A percentile compares a stretch with the other conserved stretches of the same genome.
phyloP scores from a whole-genome alignment of 2,888 invertebrate species.

The Oscheius sp. region DNA sequence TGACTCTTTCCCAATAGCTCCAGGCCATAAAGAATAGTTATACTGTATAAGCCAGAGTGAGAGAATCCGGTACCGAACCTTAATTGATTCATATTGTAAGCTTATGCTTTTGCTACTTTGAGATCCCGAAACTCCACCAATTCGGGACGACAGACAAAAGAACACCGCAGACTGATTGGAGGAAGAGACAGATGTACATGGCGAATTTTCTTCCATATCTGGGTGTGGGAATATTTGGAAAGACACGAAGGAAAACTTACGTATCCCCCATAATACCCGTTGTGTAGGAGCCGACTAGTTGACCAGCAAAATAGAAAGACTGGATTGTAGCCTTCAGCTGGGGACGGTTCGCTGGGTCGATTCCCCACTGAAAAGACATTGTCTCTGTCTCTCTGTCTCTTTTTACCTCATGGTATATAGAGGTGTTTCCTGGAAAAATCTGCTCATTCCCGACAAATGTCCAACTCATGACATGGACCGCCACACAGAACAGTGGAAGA shows the following conservation, averaged over 20 bases:
- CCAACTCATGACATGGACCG: not conserved
- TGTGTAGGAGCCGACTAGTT: not conserved
- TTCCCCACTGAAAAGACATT: not conserved
- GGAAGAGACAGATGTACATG: not conserved
- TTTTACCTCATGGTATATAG: not conserved
- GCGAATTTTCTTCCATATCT: slow-evolving; percentile 1
- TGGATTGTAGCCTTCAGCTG: not conserved
- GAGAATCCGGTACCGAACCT: slow-evolving; percentile 18
- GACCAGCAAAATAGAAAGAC: not conserved
- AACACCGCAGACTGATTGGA: not conserved
- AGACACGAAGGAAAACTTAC: not conserved
- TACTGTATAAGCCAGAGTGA: slow-evolving; percentile 7
- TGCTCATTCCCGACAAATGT: not conserved
- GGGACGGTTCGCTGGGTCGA: not conserved
- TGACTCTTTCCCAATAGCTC: slow-evolving; percentile 13
- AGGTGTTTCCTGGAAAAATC: not conserved
- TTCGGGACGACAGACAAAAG: not conserved
- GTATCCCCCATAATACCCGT: not conserved
- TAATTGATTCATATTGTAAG: not conserved
- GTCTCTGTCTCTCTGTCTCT: too few relatives aligned
- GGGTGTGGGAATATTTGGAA: not conserved
- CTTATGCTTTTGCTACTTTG: not conserved
- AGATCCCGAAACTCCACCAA: not conserved
- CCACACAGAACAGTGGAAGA: not conserved
- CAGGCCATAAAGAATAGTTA: not conserved